Conservation (phyloP, 2,888 invertebrate species). For the Dorcus parallelipipedus region DNA sequence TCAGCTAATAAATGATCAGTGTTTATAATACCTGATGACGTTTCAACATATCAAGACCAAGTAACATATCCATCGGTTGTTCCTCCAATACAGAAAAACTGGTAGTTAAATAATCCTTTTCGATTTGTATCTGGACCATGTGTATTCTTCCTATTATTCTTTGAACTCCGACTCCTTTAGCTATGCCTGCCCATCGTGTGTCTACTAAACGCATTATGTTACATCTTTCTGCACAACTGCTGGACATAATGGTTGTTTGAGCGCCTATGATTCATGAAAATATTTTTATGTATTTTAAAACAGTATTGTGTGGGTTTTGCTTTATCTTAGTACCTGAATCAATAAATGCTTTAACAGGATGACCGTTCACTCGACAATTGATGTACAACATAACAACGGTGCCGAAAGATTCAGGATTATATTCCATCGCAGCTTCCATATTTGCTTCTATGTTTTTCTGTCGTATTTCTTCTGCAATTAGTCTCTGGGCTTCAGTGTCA, state of each 20-base stretch:
- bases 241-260: slow-evolving; percentile 98
- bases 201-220: slow-evolving; percentile 89
- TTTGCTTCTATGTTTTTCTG: slow-evolving; percentile 96
- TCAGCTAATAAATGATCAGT: not conserved
- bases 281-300: not conserved
- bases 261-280: slow-evolving; percentile 54
- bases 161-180: slow-evolving; percentile 96
- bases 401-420: slow-evolving; percentile 97
- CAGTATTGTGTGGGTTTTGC: too few relatives aligned
- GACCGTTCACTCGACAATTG: slow-evolving; percentile 94
- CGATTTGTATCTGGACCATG: slow-evolving; percentile 95
- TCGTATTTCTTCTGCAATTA: slow-evolving; percentile 94
- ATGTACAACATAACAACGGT: slow-evolving; percentile 98
- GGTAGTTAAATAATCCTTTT: slow-evolving; percentile 87
- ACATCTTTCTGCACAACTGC: slow-evolving; percentile 90
- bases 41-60: slow-evolving; percentile 96
- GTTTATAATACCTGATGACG: slow-evolving; percentile 74
- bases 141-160: slow-evolving; percentile 95
- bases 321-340: slow-evolving; percentile 68
- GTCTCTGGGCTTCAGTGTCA: slow-evolving; percentile 89
- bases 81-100: slow-evolving; percentile 96
- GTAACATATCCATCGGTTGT: slow-evolving; percentile 97
- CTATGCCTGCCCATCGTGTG: slow-evolving; percentile 91
- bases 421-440: slow-evolving; percentile 98
- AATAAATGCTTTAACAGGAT: slow-evolving; percentile 96